These are phyloP conservation scores for Pemphredon lugubris DNA, from an alignment of 2,888 invertebrate genomes.

Conservation along the genomic window DNA sequence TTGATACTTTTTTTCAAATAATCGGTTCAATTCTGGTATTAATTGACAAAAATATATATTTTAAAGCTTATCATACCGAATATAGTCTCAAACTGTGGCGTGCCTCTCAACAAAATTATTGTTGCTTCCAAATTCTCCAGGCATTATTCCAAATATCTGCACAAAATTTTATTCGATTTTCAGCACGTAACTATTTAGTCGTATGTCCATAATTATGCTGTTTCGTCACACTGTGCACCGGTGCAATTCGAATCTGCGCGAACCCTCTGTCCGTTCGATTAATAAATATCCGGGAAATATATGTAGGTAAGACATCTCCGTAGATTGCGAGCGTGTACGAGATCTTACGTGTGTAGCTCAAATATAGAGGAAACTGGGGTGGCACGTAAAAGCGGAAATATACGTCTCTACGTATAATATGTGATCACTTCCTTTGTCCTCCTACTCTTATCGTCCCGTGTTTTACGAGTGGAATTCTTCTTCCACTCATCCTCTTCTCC, in stretches of 20 bases:
- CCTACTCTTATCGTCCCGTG: conserved; percentile 17
- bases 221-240: too few species aligned
- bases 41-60: too few species aligned
- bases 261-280: conserved; percentile 27
- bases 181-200: too few species aligned
- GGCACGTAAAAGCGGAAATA: conserved; percentile 11
- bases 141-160: too few species aligned
- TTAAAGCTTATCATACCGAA: too few species aligned
- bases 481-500: conserved; percentile 18
- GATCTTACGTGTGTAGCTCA: neutral
- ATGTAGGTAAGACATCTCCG: neutral
- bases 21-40: too few species aligned
- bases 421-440: conserved; percentile 32
- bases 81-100: too few species aligned
- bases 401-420: conserved; percentile 29
- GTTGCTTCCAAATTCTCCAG: too few species aligned
- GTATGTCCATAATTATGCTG: too few species aligned
- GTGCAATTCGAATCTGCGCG: conserved; percentile 12
- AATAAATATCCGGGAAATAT: neutral
- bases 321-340: neutral
- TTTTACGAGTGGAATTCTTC: conserved; percentile 48
- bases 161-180: too few species aligned
- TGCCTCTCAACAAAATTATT: too few species aligned
- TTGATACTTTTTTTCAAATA: too few species aligned
- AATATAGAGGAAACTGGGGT: conserved; percentile 2